phyloP scores from a whole-genome alignment of 92 coral and sea anemone genomes.

The Palythoa heliodiscus region DNA sequence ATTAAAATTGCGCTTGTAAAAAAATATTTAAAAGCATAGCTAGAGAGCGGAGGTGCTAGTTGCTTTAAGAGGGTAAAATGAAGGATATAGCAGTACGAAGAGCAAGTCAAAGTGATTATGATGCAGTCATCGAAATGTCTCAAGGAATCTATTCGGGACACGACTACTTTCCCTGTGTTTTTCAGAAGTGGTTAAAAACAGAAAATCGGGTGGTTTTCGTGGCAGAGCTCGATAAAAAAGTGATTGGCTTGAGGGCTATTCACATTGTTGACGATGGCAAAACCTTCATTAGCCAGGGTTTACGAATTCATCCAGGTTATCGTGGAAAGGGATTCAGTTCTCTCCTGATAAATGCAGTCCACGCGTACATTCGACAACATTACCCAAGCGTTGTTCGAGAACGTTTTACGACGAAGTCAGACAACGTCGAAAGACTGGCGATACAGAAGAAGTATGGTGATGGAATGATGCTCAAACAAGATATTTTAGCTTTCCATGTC shows the following conservation, averaged over 20 bases:
- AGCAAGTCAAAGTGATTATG: conserved; percentile 71
- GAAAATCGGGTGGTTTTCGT: conserved; percentile 76
- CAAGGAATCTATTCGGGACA: conserved; percentile 90
- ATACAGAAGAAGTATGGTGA: conserved; percentile 91
- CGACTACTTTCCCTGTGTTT: conserved; percentile 90
- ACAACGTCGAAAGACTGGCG: conserved; percentile 90
- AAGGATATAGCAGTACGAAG: conserved; percentile 73
- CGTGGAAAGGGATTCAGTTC: conserved; percentile 91
- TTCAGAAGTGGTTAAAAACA: conserved; percentile 74
- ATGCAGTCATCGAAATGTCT: conserved; percentile 82
- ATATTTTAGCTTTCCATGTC: conserved; percentile 84
- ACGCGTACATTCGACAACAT: conserved; percentile 67
- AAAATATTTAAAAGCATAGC: conserved; percentile 25
- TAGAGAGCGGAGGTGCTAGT: not conserved
- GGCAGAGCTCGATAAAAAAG: conserved; percentile 72
- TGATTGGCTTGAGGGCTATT: conserved; percentile 87
- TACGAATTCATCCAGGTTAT: conserved; percentile 88
- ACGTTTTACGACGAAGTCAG: conserved; percentile 96
- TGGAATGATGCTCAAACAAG: conserved; percentile 80
- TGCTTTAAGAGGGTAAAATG: conserved; percentile 35
- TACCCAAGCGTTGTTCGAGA: conserved; percentile 79
- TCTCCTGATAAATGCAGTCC: conserved; percentile 75
- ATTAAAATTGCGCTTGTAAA: not conserved
- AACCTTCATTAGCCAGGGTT: conserved; percentile 88
- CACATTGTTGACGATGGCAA: conserved; percentile 87